Evolutionary conservation across 2,797 vertebrate genomes (phyloP), one percentile per base, ranked within the genome.

Genomic region (Thalassophryne amazonica): DNA sequence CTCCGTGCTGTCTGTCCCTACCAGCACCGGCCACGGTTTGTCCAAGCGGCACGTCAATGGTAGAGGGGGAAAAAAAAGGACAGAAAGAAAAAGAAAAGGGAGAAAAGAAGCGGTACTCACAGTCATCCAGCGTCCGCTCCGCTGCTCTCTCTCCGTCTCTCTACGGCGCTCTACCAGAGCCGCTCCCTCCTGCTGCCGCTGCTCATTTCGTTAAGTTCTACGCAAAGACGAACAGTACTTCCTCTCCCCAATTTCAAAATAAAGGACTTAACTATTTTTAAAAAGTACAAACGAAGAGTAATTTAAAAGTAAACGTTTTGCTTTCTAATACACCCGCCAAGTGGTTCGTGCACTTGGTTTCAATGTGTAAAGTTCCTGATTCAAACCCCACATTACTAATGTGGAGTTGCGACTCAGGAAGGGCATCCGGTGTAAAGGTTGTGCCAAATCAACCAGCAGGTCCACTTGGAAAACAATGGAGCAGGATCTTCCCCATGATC

Each of bases 181-280:
- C 85, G 83, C 85, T 86, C 85, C 85, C 85, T 86, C 77, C 75
- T 78, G 77, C 76, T 22, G 62, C 48, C 49, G 37, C 58, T 12
- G 42, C 36, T 31, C 23, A 6, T 3, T 13, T 61, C 40, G 71
- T 74, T 54, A 73, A 76, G 61, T 1, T 9, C 0, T 1, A 53
- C 22, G 35, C 0, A 2, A 1, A 5, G 2, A 19, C 25, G 5
- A 0, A 0, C 0, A 0, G 5, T 7, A 40, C 16, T 35, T 83
- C 76, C 74, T 5, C 25, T n/a, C 0, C 0, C 0, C 0, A 0
- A 2, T 16, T 82, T 76, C 76, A 76, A 41, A 84, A 43, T 76
- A 80, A 79, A 58, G 21, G 0, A 0, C 2, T 1, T 0, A 3
- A n/a, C n/a, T n/a, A n/a, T n/a, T n/a, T n/a, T n/a, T n/a, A n/a